Evolutionary conservation across 2,888 invertebrate species (phyloP).

Genomic region (Cremastinae sp.): DNA sequence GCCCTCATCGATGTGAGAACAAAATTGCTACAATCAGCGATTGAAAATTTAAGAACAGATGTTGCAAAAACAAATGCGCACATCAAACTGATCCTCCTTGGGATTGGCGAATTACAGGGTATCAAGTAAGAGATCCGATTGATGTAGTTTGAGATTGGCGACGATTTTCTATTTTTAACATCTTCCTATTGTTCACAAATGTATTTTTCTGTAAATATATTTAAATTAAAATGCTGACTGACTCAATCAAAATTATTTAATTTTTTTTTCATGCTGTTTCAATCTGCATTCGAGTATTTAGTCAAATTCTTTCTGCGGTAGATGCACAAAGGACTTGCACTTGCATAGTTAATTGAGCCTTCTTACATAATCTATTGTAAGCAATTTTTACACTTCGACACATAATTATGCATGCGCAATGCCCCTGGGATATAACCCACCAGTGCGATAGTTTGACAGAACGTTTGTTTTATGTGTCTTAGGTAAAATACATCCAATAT

Average conservation of each 20-base stretch:
- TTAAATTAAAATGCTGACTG: too few species aligned
- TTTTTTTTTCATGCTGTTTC: conserved; percentile 3
- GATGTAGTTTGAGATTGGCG: too few species aligned
- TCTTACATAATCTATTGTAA: conserved; percentile 28
- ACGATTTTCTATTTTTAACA: too few species aligned
- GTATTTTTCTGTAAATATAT: conserved; percentile 36
- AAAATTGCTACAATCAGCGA: conserved; percentile 84
- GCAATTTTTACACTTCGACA: conserved; percentile 29
- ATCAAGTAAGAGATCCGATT: conserved; percentile 48
- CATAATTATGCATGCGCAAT: conserved; percentile 21
- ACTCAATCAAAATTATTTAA: background rate
- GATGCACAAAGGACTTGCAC: background rate
- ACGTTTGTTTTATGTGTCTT: background rate
- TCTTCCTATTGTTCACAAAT: background rate
- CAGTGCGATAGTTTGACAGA: background rate
- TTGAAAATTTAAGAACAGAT: conserved; percentile 84
- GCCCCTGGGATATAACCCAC: background rate
- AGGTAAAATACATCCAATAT: too few species aligned
- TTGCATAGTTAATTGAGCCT: background rate
- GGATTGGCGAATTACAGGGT: conserved; percentile 84
- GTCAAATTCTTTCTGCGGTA: background rate
- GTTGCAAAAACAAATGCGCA: conserved; percentile 88
- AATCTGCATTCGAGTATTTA: background rate
- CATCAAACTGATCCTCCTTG: conserved; percentile 89
- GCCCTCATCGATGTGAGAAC: conserved; percentile 87